Evolutionary conservation across 1,140 invertebrate species (phyloP).

Genomic region (Oedothorax gibbosus): DNA sequence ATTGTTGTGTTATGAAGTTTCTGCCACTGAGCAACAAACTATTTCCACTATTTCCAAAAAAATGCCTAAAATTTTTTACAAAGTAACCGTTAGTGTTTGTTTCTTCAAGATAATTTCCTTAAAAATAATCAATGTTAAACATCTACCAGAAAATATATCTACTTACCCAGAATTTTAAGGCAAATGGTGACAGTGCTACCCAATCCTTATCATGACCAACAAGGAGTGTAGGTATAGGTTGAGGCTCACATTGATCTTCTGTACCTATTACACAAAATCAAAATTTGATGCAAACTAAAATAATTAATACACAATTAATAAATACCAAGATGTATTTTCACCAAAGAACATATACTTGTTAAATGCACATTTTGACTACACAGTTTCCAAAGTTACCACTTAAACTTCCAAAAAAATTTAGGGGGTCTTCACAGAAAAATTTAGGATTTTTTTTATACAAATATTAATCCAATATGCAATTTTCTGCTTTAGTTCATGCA

Average conservation of each 20-base stretch:
- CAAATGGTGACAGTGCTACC: slow-evolving; percentile 91
- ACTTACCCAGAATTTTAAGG: slow-evolving; percentile 86
- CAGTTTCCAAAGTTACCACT: not conserved
- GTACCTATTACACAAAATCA: slow-evolving; percentile 72
- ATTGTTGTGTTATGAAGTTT: too few relatives aligned
- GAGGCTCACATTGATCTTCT: slow-evolving; percentile 94
- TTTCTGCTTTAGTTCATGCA: too few relatives aligned
- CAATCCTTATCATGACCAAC: slow-evolving; percentile 96
- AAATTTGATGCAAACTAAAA: not conserved
- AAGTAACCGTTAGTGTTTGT: too few relatives aligned
- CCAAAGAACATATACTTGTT: not conserved
- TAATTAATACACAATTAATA: not conserved
- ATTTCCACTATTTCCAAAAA: too few relatives aligned
- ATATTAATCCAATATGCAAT: too few relatives aligned
- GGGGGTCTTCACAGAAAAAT: too few relatives aligned
- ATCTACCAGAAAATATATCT: not conserved
- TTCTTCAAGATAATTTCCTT: too few relatives aligned
- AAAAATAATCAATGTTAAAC: too few relatives aligned
- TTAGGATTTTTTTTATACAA: too few relatives aligned
- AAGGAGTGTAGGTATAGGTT: slow-evolving; percentile 93
- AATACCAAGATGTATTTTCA: too few relatives aligned
- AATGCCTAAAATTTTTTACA: too few relatives aligned
- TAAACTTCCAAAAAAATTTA: not conserved
- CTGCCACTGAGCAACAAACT: too few relatives aligned
- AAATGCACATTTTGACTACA: not conserved